Base-by-base conservation (phyloP, 2,113 vertebrate species). In the Cyanistes caeruleus region DNA sequence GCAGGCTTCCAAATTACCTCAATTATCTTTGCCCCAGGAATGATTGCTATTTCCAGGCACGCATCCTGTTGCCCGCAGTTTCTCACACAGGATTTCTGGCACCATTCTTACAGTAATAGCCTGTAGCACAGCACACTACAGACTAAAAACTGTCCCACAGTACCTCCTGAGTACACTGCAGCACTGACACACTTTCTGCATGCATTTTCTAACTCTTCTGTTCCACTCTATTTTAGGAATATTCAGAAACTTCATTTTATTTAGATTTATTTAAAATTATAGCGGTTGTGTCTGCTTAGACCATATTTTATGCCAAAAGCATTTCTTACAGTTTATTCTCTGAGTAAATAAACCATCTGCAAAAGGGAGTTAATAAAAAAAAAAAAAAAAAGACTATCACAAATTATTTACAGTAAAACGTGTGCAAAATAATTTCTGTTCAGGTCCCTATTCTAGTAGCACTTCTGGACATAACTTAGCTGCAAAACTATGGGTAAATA, bases 11-110 rank as follows among this genome's bases (percentile, higher is more conserved):
- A 56, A 94, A 93, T 96, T 97, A 84, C 49, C 73, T 75, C 65
- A 83, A 95, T 97, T 95, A 95, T 44, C 87, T 82, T 78, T 92
- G 49, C 77, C 84, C 37, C 58, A 78, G 81, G 89, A 95, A 95
- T 94, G 89, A 91, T n/a, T 94, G 95, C 91, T 91, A 95, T 96
- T 95, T 95, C 93, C 96, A 97, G 81, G 80, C 85, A 75, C 0
- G 0, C 84, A 89, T 95, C 94, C 94, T 96, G 89, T 91, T 87
- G 87, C 62, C 93, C 15, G 0, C 87, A 89, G 73, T 84, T 95
- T 95, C 83, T 83, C 88, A 86, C 89, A 92, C 87, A 58, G 91
- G 73, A 73, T 95, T 78, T 87, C 84, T 93, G 76, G 64, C 79
- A 84, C 82, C 75, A 13, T 48, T 46, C 56, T 73, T 60, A 46